Percentiles rank a stretch among this genome's conserved stretches.
Evolutionary conservation across 1,140 invertebrate genomes (phyloP).

Genomic region (Drosophila quadrilineata): DNA sequence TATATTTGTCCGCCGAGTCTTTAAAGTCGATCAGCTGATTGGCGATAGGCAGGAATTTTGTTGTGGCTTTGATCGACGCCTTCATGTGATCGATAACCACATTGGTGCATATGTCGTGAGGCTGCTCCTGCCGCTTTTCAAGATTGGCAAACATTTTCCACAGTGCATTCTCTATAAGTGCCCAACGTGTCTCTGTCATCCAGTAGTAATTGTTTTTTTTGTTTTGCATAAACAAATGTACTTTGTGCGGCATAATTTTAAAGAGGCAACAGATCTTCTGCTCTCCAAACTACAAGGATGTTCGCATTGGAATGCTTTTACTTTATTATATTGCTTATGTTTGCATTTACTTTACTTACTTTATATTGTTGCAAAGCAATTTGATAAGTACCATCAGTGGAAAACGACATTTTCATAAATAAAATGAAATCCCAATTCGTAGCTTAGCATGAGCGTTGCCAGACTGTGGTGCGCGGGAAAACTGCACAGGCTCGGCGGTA

Average conservation of each 20-base stretch:
- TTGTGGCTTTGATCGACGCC: constrained; percentile 20
- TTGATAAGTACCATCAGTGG: constrained; percentile 30
- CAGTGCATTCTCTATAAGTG: constrained; percentile 29
- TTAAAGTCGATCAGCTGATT: not conserved
- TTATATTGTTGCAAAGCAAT: constrained; percentile 44
- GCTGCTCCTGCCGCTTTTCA: constrained; percentile 10
- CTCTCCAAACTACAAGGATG: constrained; percentile 32
- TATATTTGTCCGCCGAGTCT: not conserved
- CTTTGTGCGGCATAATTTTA: constrained; percentile 46
- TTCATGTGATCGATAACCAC: constrained; percentile 47
- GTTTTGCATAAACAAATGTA: constrained; percentile 19
- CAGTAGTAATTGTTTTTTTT: constrained; percentile 45
- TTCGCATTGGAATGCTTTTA: not conserved
- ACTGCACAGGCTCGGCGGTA: no score
- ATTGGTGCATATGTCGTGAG: constrained; percentile 13
- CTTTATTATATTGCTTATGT: no score
- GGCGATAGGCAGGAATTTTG: not conserved
- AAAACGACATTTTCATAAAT: constrained; percentile 39
- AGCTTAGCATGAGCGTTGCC: not conserved
- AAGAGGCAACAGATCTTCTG: constrained; percentile 32
- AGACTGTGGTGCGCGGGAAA: not conserved
- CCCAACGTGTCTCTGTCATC: constrained; percentile 51
- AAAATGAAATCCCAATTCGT: not conserved
- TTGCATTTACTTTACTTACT: constrained; percentile 9
- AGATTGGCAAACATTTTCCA: constrained; percentile 28